Evolutionary conservation across 2,797 vertebrate species (phyloP), one percentile per base, ranked within the genome.

Genomic region (Rhinichthys osculus): DNA sequence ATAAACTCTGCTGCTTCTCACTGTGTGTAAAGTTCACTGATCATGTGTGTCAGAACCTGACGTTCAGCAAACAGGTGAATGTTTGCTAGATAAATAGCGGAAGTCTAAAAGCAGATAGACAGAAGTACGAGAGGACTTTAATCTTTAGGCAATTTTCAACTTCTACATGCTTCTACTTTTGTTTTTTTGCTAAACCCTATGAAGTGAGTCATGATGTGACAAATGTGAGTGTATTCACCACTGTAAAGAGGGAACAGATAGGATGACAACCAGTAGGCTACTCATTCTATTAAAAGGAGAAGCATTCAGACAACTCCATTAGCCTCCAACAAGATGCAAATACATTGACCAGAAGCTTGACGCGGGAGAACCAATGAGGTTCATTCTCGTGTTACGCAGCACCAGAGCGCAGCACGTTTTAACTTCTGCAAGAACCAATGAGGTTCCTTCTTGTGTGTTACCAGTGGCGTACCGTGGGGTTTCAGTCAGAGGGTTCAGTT

Each of bases 81-180:
- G 73, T 76, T 76, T 76, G 73, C 73, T 76, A 7, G 73, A 76
- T 38, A 77, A 38, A 57, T 8, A 77, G 50, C 10, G 10, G 33
- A 77, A 54, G 73, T 77, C 50, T 76, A 54, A 54, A 74, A 33
- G 47, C 10, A 52, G 72, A 33, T 21, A 13, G 47, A 52, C 47
- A 33, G 27, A 74, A 52, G 17, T 19, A 33, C 19, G 42, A 30
- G 4, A 50, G 71, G 27, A 74, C 72, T 52, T 74, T 74, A 30
- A 52, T 52, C 72, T 74, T 74, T 52, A 21, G 16, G 27, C 27
- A 50, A 3, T 7, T 54, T 54, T 54, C 30, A 23, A 11, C 72
- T 19, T 27, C 14, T 73, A 33, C 9, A 16, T 14, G 21, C 38
- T 57, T 57, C 21, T 57, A 23, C 3, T 23, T 57, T 57, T 10